These are phyloP conservation scores for Lasioglossum pauxillum DNA, from an alignment of 2,888 invertebrate species.

Conservation along the genomic window DNA sequence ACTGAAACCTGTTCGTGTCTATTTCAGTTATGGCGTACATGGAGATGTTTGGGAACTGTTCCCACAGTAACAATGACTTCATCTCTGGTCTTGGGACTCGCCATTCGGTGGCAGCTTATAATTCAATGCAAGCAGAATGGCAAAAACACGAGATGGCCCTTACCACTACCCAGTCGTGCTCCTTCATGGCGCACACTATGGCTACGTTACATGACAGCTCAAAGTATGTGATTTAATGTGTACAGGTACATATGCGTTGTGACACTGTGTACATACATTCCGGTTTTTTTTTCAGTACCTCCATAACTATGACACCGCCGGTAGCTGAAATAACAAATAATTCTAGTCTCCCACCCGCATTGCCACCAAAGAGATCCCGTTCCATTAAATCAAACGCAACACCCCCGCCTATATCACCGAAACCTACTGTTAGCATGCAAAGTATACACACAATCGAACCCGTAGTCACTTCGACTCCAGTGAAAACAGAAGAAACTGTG, in stretches of 20 bases:
- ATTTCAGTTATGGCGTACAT: slow-evolving; percentile 96
- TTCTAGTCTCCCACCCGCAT: slow-evolving; percentile 86
- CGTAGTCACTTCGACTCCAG: slow-evolving; percentile 78
- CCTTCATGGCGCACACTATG: slow-evolving; percentile 84
- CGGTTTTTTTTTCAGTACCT: slow-evolving; percentile 72
- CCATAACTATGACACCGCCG: slow-evolving; percentile 78
- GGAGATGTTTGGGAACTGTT: slow-evolving; percentile 97
- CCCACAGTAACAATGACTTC: slow-evolving; percentile 90
- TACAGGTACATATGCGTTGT: background rate
- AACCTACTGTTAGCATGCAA: slow-evolving; percentile 84
- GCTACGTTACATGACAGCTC: slow-evolving; percentile 81
- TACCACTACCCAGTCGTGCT: slow-evolving; percentile 87
- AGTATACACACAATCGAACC: slow-evolving; percentile 80
- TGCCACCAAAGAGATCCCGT: slow-evolving; percentile 87
- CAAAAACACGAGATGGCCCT: slow-evolving; percentile 85
- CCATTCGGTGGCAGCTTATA: slow-evolving; percentile 94
- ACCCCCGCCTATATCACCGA: slow-evolving; percentile 81
- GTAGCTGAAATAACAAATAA: slow-evolving; percentile 78
- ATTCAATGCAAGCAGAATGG: slow-evolving; percentile 87
- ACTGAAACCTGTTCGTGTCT: slow-evolving; percentile 35
- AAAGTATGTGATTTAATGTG: slow-evolving; percentile 71
- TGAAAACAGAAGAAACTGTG: slow-evolving; percentile 74
- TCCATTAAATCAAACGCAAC: slow-evolving; percentile 80
- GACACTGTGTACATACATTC: background rate
- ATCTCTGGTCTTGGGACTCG: slow-evolving; percentile 90